These are phyloP conservation scores for Druon quercuslanigerum DNA, from an alignment of 1,140 invertebrate species.

Conservation along the genomic window DNA sequence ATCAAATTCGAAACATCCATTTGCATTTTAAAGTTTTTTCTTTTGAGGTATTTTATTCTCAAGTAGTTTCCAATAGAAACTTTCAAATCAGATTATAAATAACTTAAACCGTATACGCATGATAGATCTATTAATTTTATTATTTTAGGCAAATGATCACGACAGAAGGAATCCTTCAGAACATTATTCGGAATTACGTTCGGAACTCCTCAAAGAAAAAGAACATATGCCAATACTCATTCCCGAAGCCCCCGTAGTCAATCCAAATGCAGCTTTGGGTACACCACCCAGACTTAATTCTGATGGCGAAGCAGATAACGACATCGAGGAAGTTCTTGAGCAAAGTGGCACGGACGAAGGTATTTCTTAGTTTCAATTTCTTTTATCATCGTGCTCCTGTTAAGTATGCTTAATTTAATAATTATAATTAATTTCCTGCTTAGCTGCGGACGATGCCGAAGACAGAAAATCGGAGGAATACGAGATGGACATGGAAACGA, in stretches of 20 bases:
- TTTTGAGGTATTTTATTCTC: too few relatives aligned
- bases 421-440: not conserved
- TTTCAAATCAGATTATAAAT: too few relatives aligned
- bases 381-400: not conserved
- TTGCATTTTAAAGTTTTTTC: not conserved
- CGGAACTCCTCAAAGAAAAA: constrained; percentile 65
- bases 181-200: constrained; percentile 58
- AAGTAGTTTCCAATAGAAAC: too few relatives aligned
- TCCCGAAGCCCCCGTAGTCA: constrained; percentile 72
- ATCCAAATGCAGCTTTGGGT: constrained; percentile 73
- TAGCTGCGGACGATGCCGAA: constrained; percentile 59
- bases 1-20: constrained; percentile 9
- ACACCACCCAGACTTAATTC: constrained; percentile 73
- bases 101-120: not conserved
- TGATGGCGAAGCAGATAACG: constrained; percentile 68
- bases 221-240: constrained; percentile 72
- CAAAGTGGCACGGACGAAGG: constrained; percentile 70
- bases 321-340: constrained; percentile 68
- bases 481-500: constrained; percentile 74
- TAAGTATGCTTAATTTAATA: not conserved
- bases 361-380: constrained; percentile 38
- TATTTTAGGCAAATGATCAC: constrained; percentile 46
- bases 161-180: constrained; percentile 37
- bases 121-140: not conserved
- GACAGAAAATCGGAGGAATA: constrained; percentile 72